Percentiles rank a stretch among this genome's conserved stretches.
Evolutionary conservation across 2,797 vertebrate genomes (phyloP).

Genomic region (Sciaenops ocellatus): DNA sequence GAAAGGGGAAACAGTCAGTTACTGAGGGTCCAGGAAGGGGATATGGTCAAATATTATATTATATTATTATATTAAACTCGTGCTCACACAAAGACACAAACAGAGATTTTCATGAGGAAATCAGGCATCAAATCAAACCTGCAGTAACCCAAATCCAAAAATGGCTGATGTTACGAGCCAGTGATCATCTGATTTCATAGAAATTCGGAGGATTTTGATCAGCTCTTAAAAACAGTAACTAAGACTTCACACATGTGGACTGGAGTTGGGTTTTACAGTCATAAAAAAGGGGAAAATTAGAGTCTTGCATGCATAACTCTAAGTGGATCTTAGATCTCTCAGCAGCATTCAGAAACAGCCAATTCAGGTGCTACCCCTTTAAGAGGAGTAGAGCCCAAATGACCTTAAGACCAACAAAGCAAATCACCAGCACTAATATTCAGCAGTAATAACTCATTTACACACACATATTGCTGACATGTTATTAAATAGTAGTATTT

Average conservation of each 20-base stretch:
- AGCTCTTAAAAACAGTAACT: not conserved
- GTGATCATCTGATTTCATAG: not conserved
- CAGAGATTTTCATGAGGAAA: not conserved
- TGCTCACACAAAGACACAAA: constrained; percentile 47
- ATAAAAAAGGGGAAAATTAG: constrained; percentile 17
- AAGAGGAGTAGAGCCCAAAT: constrained; percentile 5
- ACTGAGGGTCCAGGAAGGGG: constrained; percentile 11
- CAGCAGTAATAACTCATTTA: not conserved
- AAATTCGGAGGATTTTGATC: constrained; percentile 5
- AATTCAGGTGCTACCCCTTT: constrained; percentile 1
- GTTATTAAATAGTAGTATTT: constrained; percentile 2
- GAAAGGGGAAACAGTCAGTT: constrained; percentile 21
- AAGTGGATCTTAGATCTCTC: constrained; percentile 21
- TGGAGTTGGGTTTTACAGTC: constrained; percentile 60
- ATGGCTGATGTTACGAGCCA: not conserved
- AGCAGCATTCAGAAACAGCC: not conserved
- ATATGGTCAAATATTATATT: constrained; percentile 14
- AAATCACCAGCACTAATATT: constrained; percentile 31
- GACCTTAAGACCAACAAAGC: constrained; percentile 15
- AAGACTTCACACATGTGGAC: constrained; percentile 8
- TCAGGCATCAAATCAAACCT: constrained; percentile 49
- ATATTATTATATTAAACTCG: too few relatives aligned
- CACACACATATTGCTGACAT: not conserved
- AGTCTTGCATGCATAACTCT: constrained; percentile 36
- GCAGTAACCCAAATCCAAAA: constrained; percentile 62